Evolutionary conservation across 1,140 invertebrate genomes (phyloP).

Genomic region (Yoshiicerus persimilis): DNA sequence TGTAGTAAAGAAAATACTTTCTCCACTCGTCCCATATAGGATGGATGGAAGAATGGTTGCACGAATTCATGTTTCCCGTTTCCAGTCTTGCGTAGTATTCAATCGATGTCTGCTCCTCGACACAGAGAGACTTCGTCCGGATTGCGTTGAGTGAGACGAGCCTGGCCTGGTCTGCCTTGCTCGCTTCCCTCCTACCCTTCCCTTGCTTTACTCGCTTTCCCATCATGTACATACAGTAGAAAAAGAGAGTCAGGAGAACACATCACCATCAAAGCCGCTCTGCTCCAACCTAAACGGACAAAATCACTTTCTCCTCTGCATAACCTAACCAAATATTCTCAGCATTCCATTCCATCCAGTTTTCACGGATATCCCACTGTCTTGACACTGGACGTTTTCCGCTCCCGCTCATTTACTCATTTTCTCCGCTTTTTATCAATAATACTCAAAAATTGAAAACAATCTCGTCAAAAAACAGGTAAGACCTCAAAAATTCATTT

Average conservation of each 20-base stretch:
- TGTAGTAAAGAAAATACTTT: slow-evolving; percentile 9
- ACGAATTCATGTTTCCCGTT: slow-evolving; percentile 27
- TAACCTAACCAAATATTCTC: background rate
- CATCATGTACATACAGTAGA: background rate
- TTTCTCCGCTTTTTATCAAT: background rate
- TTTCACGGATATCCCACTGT: background rate
- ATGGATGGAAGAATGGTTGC: background rate
- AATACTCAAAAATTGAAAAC: background rate
- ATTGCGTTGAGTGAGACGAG: slow-evolving; percentile 1
- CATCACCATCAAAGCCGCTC: background rate
- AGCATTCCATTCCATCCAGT: background rate
- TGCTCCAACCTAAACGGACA: background rate
- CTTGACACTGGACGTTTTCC: background rate
- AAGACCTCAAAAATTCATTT: background rate
- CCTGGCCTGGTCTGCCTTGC: background rate
- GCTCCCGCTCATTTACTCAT: background rate
- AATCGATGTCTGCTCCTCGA: slow-evolving; percentile 39
- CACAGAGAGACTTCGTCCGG: slow-evolving; percentile 8
- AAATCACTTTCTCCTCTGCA: background rate
- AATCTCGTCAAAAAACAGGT: background rate
- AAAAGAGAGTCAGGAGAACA: background rate
- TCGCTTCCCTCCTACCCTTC: background rate
- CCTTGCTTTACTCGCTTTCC: background rate
- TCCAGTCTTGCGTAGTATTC: slow-evolving; percentile 45
- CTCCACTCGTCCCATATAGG: background rate